These are phyloP conservation scores for Ceratina australensis DNA, from an alignment of 1,140 invertebrate species.

Conservation along the genomic window DNA sequence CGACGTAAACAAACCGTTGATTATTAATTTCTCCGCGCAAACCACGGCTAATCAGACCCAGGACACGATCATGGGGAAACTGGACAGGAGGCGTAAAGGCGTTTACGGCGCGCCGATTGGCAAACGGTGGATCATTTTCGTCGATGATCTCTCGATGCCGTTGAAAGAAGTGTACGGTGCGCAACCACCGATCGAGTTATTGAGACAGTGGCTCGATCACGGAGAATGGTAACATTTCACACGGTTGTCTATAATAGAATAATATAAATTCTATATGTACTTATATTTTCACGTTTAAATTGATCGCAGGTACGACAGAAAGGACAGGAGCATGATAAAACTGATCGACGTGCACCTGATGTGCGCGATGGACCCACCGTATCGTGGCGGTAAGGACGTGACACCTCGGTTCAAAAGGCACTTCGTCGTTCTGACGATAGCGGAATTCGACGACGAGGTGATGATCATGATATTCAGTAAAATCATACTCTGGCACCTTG, in stretches of 20 bases:
- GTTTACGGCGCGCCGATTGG: slow-evolving; percentile 95
- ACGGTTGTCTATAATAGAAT: no score
- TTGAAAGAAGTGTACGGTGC: slow-evolving; percentile 92
- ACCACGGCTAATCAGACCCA: slow-evolving; percentile 96
- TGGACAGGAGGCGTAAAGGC: slow-evolving; percentile 96
- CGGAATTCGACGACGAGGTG: slow-evolving; percentile 93
- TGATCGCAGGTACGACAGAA: slow-evolving; percentile 93
- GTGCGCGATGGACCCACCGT: slow-evolving; percentile 91
- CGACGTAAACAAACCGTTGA: slow-evolving; percentile 89
- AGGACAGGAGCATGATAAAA: slow-evolving; percentile 90
- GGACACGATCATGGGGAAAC: slow-evolving; percentile 96
- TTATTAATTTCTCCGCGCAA: slow-evolving; percentile 96
- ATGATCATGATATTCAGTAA: slow-evolving; percentile 93
- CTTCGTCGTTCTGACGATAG: slow-evolving; percentile 93
- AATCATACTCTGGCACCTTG: slow-evolving; percentile 97
- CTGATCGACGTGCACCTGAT: slow-evolving; percentile 93
- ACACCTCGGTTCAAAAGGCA: slow-evolving; percentile 94
- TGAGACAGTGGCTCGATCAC: slow-evolving; percentile 95
- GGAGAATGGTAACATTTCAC: slow-evolving; percentile 90
- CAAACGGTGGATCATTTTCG: slow-evolving; percentile 93
- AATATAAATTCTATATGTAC: no score
- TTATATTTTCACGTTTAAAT: no score
- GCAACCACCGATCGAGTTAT: slow-evolving; percentile 94
- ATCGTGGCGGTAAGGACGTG: slow-evolving; percentile 90
- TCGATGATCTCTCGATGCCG: slow-evolving; percentile 97